Conservation (phyloP, 2,888 invertebrate genomes). For the Bhutanitis thaidina region DNA sequence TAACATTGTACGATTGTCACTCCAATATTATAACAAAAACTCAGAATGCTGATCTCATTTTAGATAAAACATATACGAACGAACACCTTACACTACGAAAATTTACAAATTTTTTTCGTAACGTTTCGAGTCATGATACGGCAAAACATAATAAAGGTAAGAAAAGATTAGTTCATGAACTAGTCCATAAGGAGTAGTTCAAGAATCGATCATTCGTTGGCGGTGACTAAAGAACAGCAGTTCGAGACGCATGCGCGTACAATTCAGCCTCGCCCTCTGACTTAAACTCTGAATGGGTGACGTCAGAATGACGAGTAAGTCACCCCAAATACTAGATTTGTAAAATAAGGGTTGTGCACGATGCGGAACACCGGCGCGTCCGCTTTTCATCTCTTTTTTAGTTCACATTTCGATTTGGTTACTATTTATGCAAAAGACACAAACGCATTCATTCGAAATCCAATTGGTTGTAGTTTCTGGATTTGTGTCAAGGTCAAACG, state of each 20-base stretch:
- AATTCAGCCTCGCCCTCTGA: slow-evolving; percentile 41
- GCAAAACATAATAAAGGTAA: too few species aligned
- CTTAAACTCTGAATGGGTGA: slow-evolving; percentile 44
- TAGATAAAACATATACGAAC: too few species aligned
- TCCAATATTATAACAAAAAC: too few species aligned
- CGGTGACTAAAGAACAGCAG: slow-evolving; percentile 12
- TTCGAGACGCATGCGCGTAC: slow-evolving; percentile 31
- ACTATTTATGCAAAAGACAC: neutral
- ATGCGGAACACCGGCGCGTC: neutral
- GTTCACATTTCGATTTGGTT: neutral
- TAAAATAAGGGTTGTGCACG: slow-evolving; percentile 6
- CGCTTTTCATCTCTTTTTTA: neutral
- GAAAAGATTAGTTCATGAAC: neutral
- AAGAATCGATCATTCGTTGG: neutral
- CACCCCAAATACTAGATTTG: slow-evolving; percentile 15
- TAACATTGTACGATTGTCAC: too few species aligned
- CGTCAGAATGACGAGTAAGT: slow-evolving; percentile 33
- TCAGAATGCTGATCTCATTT: too few species aligned
- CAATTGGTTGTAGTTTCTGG: slow-evolving; percentile 2
- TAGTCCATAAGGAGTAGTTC: neutral
- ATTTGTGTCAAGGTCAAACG: slow-evolving; percentile 3
- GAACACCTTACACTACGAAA: too few species aligned
- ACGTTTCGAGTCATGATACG: too few species aligned
- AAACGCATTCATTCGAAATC: too few species aligned
- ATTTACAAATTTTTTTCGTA: too few species aligned